Base-by-base conservation (phyloP, 2,797 vertebrate genomes). In the Chaetodon trifasciatus region DNA sequence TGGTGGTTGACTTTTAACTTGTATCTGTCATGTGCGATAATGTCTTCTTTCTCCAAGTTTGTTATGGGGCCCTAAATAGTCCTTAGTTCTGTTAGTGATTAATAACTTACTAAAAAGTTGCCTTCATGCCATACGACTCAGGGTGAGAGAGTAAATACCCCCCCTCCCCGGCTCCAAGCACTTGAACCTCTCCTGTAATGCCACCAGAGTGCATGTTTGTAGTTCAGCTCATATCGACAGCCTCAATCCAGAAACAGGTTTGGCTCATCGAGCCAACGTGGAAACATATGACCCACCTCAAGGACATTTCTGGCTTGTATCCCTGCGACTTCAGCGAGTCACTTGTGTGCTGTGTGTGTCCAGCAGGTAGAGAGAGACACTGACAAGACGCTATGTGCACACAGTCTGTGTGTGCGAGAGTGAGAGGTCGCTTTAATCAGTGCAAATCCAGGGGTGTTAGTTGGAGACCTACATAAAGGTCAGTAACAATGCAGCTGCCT, bases 271-370 rank as follows among this genome's bases (percentile, higher is more conserved):
- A 79, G 82, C 76, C 79, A 56, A 35, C 78, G 80, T 90, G 89
- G 85, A 89, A 91, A 91, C 79, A 91, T 77, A 62, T 85, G 83
- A 88, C 78, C 89, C 78, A 62, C 64, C 74, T 86, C 86, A 88
- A 91, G 85, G 82, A 86, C 87, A 81, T 61, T 44, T 76, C 64
- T 84, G 79, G 39, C 75, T 74, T 50, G 39, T 63, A 23, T 79
- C 57, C 64, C 44, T 66, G 71, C 52, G 5, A 69, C 80, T 75
- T 84, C 55, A 60, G 57, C 8, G 63, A 73, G 70, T 42, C 75
- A 72, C 57, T 83, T 37, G 21, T 32, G 56, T 5, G 32, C 46
- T 21, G 42, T 70, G 55, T 61, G 40, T 67, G 50, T 58, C 39
- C 49, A 82, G 76, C 81, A 90, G 88, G 88, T 87, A 88, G 53